Evolutionary conservation across 2,797 vertebrate species (phyloP).

Genomic region (Sebastes oblongus): DNA sequence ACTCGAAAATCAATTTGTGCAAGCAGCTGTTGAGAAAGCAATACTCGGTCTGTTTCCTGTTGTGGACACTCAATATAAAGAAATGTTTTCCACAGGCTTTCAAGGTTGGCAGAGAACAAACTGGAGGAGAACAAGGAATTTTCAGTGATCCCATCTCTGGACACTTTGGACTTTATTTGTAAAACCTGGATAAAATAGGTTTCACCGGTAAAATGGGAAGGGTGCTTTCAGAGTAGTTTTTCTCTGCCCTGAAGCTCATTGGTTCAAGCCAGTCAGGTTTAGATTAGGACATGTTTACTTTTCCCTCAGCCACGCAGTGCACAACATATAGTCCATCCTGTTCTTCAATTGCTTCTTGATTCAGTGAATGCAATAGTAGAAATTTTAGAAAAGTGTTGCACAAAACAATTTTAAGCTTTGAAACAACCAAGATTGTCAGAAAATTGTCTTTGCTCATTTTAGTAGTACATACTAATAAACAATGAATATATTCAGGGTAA

Average conservation of each 20-base stretch:
- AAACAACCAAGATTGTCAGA: neutral
- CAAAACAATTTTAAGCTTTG: neutral
- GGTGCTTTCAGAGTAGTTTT: neutral
- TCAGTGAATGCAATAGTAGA: neutral
- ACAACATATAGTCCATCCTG: neutral
- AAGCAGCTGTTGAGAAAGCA: conserved; percentile 48
- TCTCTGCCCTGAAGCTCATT: neutral
- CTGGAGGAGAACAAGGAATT: neutral
- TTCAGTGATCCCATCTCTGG: neutral
- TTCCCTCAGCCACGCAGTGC: neutral
- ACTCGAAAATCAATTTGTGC: conserved; percentile 64
- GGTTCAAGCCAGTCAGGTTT: neutral
- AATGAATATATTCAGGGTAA: neutral
- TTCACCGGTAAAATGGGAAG: neutral
- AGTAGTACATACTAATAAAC: neutral
- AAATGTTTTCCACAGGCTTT: conserved; percentile 33
- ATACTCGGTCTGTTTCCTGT: conserved; percentile 25
- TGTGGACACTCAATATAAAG: conserved; percentile 26
- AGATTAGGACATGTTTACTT: neutral
- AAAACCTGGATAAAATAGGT: neutral
- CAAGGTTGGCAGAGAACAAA: conserved; percentile 20
- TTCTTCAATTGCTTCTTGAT: neutral
- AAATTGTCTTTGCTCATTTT: neutral
- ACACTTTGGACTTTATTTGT: neutral
- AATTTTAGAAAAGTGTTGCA: neutral